Evolutionary conservation across 2,888 invertebrate species (phyloP).

Genomic region (Macaria liturata): DNA sequence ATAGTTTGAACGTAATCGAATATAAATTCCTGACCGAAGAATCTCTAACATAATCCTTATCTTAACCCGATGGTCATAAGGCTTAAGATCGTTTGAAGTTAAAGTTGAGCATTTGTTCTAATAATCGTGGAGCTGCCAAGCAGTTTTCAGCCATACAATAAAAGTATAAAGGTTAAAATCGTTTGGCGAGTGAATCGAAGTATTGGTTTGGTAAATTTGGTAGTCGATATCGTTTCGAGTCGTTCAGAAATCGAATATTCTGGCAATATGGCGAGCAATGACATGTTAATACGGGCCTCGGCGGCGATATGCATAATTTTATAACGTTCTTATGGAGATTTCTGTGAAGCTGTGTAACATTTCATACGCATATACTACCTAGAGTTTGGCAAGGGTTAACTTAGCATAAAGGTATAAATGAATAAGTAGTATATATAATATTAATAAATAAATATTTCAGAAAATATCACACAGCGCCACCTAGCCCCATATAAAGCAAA

Average conservation of each 20-base stretch:
- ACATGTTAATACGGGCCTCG: conserved; percentile 76
- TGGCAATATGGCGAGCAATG: conserved; percentile 77
- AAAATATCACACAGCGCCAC: too few relatives aligned
- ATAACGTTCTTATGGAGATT: conserved; percentile 43
- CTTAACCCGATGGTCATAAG: conserved; percentile 5
- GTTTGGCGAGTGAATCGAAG: not conserved
- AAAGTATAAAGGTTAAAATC: conserved; percentile 3
- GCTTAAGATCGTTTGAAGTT: conserved; percentile 9
- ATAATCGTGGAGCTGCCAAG: not conserved
- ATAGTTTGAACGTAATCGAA: not conserved
- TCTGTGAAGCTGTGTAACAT: conserved; percentile 23
- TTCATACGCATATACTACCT: not conserved
- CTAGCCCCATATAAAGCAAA: too few relatives aligned
- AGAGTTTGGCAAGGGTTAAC: too few relatives aligned
- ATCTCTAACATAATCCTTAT: too few relatives aligned
- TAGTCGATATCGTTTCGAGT: conserved; percentile 5
- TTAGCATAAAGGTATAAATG: too few relatives aligned
- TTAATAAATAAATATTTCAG: too few relatives aligned
- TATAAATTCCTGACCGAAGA: conserved; percentile 4
- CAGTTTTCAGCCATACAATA: not conserved
- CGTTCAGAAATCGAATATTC: conserved; percentile 56
- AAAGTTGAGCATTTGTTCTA: conserved; percentile 1
- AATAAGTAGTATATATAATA: too few relatives aligned
- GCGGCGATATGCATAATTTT: conserved; percentile 78
- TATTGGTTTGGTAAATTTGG: conserved; percentile 4